Evolutionary conservation across 1,140 invertebrate species (phyloP).

Genomic region (Teleopsis dalmanni): DNA sequence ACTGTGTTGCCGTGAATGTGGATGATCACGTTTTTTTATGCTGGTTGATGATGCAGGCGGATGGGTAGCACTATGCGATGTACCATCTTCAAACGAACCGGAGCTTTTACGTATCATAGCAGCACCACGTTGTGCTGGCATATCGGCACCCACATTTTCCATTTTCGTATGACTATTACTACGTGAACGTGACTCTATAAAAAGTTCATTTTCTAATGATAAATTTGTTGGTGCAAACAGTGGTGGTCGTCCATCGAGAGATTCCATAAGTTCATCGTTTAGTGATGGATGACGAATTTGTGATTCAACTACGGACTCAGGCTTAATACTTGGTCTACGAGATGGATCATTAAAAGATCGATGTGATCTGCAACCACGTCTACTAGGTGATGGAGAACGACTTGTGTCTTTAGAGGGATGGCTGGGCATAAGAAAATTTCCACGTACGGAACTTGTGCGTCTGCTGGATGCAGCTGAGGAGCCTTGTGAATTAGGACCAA

Average conservation of each 20-base stretch:
- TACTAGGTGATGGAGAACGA: constrained; percentile 39
- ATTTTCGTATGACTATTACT: constrained; percentile 43
- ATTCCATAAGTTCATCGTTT: constrained; percentile 38
- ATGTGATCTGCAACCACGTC: constrained; percentile 37
- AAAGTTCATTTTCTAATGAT: constrained; percentile 39
- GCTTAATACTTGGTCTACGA: constrained; percentile 27
- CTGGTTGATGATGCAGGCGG: constrained; percentile 32
- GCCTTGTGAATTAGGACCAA: constrained; percentile 19
- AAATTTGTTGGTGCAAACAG: constrained; percentile 31
- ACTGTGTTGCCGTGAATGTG: constrained; percentile 36
- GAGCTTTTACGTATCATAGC: constrained; percentile 33
- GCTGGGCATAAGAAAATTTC: constrained; percentile 39
- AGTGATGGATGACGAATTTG: constrained; percentile 40
- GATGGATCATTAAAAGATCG: constrained; percentile 40
- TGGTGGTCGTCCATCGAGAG: constrained; percentile 15
- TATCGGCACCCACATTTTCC: constrained; percentile 35
- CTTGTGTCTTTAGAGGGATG: constrained; percentile 28
- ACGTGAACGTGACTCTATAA: constrained; percentile 36
- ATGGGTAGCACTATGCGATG: constrained; percentile 27
- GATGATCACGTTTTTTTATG: constrained; percentile 33
- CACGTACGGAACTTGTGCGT: constrained; percentile 40
- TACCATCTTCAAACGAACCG: constrained; percentile 34
- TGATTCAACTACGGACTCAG: constrained; percentile 33
- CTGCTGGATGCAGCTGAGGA: constrained; percentile 33
- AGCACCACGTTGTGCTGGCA: constrained; percentile 26